Evolutionary conservation across 2,113 vertebrate species (phyloP).

Genomic region (Tachuris rubrigastra): DNA sequence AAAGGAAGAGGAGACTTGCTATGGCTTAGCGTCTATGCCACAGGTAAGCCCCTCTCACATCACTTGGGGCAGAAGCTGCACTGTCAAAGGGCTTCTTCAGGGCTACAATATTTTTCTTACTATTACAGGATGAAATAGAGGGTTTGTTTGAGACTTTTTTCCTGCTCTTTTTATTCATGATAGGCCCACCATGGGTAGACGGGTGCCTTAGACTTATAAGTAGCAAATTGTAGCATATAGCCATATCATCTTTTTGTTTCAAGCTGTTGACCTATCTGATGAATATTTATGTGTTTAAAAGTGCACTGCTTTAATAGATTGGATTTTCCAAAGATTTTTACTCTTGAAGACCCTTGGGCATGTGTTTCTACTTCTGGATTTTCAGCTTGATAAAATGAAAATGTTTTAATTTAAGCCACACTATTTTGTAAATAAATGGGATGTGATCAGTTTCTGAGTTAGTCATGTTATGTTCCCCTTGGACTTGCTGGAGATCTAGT

Average conservation of each 20-base stretch:
- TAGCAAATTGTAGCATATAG: not conserved
- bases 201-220: not conserved
- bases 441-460: not conserved
- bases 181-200: not conserved
- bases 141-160: accelerated
- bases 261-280: not conserved
- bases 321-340: not conserved
- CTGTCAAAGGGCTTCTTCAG: not conserved
- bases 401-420: not conserved
- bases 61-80: not conserved
- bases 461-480: not conserved
- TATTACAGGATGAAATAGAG: not conserved
- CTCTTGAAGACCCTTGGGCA: not conserved
- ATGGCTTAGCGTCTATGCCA: not conserved
- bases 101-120: not conserved
- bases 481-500: not conserved
- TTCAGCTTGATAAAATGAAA: not conserved
- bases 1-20: not conserved
- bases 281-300: not conserved
- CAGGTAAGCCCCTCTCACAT: accelerated
- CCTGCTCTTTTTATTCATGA: not conserved
- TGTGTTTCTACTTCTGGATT: not conserved
- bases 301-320: not conserved
- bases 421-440: conserved; percentile 17
- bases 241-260: not conserved